These are phyloP conservation scores for Onychorhynchus coronatus DNA, from an alignment of 2,113 vertebrate species.

Conservation along the genomic window DNA sequence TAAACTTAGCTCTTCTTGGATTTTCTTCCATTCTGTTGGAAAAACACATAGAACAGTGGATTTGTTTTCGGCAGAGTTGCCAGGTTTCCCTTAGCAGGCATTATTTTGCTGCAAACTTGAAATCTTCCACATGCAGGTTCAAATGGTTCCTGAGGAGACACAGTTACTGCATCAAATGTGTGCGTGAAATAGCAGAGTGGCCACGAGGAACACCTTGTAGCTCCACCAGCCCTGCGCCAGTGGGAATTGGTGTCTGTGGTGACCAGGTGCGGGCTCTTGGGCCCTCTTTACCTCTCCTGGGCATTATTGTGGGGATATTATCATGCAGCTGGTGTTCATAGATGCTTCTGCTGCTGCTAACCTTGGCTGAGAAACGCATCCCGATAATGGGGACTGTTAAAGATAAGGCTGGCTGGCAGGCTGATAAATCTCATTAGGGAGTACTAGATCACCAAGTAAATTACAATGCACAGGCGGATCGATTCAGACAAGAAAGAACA, in stretches of 20 bases:
- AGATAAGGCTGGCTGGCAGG: constrained; percentile 50
- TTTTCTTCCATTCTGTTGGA: background rate
- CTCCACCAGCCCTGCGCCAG: too few relatives aligned
- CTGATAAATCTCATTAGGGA: constrained; percentile 35
- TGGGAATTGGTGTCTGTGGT: rapidly evolving
- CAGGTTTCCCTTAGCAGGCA: background rate
- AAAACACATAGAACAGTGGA: background rate
- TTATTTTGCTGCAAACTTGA: background rate
- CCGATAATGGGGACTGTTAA: constrained; percentile 5
- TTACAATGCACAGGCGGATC: background rate
- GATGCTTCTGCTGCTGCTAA: constrained; percentile 6
- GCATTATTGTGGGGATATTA: background rate
- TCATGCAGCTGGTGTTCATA: background rate
- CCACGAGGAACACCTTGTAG: background rate
- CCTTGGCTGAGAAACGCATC: constrained; percentile 53
- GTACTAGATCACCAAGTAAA: background rate
- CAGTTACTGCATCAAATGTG: rapidly evolving
- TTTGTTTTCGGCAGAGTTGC: background rate
- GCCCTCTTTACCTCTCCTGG: background rate
- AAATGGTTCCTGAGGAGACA: background rate
- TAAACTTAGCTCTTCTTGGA: constrained; percentile 49
- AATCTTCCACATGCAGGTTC: rapidly evolving
- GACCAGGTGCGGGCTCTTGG: background rate
- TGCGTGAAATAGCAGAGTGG: rapidly evolving
- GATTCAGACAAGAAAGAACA: constrained; percentile 13